A percentile compares a stretch with the other conserved stretches of the same genome.
Conservation (phyloP, 2,797 vertebrate species). For the Pipistrellus pipistrellus region DNA sequence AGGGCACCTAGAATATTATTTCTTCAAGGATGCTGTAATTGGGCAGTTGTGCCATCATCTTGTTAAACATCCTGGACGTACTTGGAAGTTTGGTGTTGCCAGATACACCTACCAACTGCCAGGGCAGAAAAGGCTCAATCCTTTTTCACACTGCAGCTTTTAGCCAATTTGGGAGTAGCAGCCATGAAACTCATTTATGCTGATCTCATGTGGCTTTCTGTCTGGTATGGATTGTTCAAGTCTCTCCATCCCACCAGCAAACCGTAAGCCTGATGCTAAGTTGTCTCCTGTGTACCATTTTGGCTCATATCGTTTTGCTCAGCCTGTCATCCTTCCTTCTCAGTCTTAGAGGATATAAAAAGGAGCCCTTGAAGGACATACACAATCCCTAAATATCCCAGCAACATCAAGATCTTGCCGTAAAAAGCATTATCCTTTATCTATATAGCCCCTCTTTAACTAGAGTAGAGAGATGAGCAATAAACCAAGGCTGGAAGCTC, state of each 20-base stretch:
- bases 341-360: conserved; percentile 10
- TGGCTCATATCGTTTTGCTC: background rate
- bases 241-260: conserved; percentile 63
- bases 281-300: conserved; percentile 61
- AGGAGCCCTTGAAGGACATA: conserved; percentile 35
- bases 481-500: background rate
- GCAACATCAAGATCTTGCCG: conserved; percentile 43
- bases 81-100: background rate
- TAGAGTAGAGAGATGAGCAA: background rate
- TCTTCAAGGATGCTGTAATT: background rate
- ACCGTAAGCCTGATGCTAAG: conserved; percentile 33
- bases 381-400: conserved; percentile 40
- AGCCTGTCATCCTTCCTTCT: conserved; percentile 38
- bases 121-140: background rate
- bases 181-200: background rate
- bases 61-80: background rate
- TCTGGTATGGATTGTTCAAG: conserved; percentile 31
- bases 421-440: conserved; percentile 17
- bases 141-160: background rate
- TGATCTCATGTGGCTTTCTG: background rate
- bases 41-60: background rate
- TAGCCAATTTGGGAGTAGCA: background rate
- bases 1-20: background rate
- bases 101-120: background rate
- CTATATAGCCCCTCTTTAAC: background rate